Evolutionary conservation across 2,113 vertebrate genomes (phyloP), one percentile per base, ranked within the genome.

Genomic region (Carettochelys insculpta): DNA sequence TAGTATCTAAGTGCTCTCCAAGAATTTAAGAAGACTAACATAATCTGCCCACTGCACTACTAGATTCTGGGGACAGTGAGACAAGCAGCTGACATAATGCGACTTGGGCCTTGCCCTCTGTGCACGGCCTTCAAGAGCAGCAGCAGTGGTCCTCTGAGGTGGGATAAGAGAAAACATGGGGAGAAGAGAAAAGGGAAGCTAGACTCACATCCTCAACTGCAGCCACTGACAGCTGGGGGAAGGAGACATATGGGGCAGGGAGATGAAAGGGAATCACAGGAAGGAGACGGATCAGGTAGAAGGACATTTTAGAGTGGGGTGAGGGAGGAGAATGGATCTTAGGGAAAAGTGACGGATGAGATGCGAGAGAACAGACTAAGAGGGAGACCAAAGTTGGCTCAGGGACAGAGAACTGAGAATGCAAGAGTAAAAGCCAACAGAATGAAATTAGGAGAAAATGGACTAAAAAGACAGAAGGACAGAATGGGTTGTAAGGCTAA

Each of bases 101-200:
- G 34, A 65, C 34, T 65, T 65, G 8, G 61, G 34, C 61, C 61
- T 38, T 38, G 34, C 80, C 84, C 61, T 86, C 19, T 19, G 9
- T 4, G 27, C 5, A 11, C 13, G 31, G 14, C 51, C 27, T 14
- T 80, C 24, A 82, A 80, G 8, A 56, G 48, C 48, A 80, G 43
- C 1, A 0, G 6, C 48, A 73, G 8, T 9, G 4, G 48, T 3
- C 68, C 25, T 43, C 0, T 2, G 3, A 11, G 82, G 80, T 82
- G 3, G 7, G 34, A 73, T 52, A 76, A 34, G 43, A 65, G 34
- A 65, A 65, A 65, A 65, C 34, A 38, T 20, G 34, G 61, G 9
- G 61, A 38, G 61, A 86, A 87, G 54, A 25, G 77, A 84, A 34
- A 68, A 20, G 27, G 3, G 11, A 12, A 58, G 61, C 41, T 9